Evolutionary conservation across 2,797 vertebrate genomes (phyloP).

Genomic region (Tokudaia muenninki): DNA sequence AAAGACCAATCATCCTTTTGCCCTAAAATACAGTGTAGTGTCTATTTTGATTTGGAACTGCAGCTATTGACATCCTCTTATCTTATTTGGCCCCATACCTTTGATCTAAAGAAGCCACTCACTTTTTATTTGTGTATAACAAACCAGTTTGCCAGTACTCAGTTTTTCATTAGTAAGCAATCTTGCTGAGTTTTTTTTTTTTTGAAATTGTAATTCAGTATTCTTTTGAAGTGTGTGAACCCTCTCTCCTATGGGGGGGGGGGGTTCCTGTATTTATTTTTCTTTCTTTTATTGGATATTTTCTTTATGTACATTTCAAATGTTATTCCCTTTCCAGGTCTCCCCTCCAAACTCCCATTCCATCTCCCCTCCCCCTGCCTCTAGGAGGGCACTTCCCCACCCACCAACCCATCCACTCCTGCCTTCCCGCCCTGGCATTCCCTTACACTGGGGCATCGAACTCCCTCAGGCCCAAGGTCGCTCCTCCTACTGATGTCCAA

Average conservation of each 20-base stretch:
- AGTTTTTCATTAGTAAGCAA: conserved; percentile 66
- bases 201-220: conserved; percentile 49
- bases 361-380: too few species aligned
- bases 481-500: too few species aligned
- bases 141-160: conserved; percentile 45
- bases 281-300: too few species aligned
- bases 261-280: too few species aligned
- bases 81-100: conserved; percentile 64
- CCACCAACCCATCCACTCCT: too few species aligned
- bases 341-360: too few species aligned
- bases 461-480: too few species aligned
- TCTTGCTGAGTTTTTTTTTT: conserved; percentile 32
- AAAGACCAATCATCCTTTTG: background rate
- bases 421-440: too few species aligned
- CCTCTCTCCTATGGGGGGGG: background rate
- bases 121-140: conserved; percentile 55
- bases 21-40: background rate
- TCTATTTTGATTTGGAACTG: conserved; percentile 24
- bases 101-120: conserved; percentile 44
- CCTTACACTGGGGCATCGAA: too few species aligned
- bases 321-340: too few species aligned
- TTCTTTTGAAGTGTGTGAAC: conserved; percentile 48
- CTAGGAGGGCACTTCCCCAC: too few species aligned
- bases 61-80: conserved; percentile 55
- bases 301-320: too few species aligned